Conservation (phyloP, 1,140 invertebrate species). For the Aphelinus certus region DNA sequence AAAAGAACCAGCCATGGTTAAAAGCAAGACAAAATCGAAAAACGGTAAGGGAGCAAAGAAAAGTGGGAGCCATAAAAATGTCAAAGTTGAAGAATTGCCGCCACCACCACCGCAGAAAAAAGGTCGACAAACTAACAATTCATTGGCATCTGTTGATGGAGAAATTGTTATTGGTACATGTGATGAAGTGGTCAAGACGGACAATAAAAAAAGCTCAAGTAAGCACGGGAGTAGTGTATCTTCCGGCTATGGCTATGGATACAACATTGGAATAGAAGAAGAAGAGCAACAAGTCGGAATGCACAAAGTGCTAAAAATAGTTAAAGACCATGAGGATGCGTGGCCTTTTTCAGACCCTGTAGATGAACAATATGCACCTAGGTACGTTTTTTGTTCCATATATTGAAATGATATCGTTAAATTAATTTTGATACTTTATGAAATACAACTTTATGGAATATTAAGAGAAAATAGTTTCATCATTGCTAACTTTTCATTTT, state of each 20-base stretch:
- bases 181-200: slow-evolving; percentile 53
- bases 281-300: slow-evolving; percentile 87
- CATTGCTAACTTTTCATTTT: slow-evolving; percentile 34
- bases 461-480: neutral
- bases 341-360: slow-evolving; percentile 93
- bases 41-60: slow-evolving; percentile 54
- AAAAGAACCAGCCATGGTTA: slow-evolving; percentile 57
- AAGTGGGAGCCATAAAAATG: slow-evolving; percentile 53
- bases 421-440: neutral
- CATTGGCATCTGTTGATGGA: slow-evolving; percentile 82
- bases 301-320: slow-evolving; percentile 86
- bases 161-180: slow-evolving; percentile 79
- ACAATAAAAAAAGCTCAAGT: slow-evolving; percentile 53
- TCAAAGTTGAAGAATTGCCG: slow-evolving; percentile 59
- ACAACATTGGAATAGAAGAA: slow-evolving; percentile 65
- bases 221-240: slow-evolving; percentile 52
- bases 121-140: slow-evolving; percentile 87
- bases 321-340: slow-evolving; percentile 87
- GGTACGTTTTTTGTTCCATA: slow-evolving; percentile 69
- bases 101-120: slow-evolving; percentile 68
- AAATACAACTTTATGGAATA: too few species aligned
- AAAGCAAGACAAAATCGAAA: slow-evolving; percentile 60
- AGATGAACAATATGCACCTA: slow-evolving; percentile 89
- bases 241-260: slow-evolving; percentile 56
- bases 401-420: neutral